phyloP scores from a whole-genome alignment of 1,140 invertebrate species.

The Ceratina japonica region DNA sequence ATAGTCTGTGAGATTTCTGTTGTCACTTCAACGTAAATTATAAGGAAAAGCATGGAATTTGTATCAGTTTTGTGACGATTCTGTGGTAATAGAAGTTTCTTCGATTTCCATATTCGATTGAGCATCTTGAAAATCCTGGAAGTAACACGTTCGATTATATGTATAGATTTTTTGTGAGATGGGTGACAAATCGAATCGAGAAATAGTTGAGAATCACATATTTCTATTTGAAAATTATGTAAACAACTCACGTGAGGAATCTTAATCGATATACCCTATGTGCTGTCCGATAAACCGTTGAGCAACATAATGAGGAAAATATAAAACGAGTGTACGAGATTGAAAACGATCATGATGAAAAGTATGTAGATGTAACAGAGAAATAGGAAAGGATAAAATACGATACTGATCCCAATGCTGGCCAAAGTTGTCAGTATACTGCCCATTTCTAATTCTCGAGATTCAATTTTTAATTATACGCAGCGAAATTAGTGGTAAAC shows the following conservation, averaged over 20 bases:
- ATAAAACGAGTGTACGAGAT: slow-evolving; percentile 29
- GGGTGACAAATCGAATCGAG: background rate
- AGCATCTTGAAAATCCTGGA: slow-evolving; percentile 40
- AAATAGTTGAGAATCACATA: slow-evolving; percentile 3
- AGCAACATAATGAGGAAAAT: slow-evolving; percentile 44
- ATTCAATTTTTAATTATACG: slow-evolving; percentile 29
- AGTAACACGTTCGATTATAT: slow-evolving; percentile 3
- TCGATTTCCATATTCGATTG: slow-evolving; percentile 2
- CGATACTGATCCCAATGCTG: slow-evolving; percentile 28
- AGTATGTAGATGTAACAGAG: slow-evolving; percentile 37
- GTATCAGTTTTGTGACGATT: too few relatives aligned
- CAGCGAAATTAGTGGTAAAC: slow-evolving; percentile 12
- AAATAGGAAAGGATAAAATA: slow-evolving; percentile 45
- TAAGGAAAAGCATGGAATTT: too few relatives aligned
- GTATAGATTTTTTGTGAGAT: background rate
- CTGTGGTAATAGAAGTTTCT: background rate
- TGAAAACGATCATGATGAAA: slow-evolving; percentile 38
- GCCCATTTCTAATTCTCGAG: slow-evolving; percentile 35
- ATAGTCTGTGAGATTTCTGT: too few relatives aligned
- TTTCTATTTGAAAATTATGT: background rate
- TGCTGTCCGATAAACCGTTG: slow-evolving; percentile 16
- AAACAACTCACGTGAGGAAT: slow-evolving; percentile 10
- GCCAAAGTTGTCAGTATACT: slow-evolving; percentile 39
- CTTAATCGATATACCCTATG: slow-evolving; percentile 24
- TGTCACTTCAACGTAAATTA: too few relatives aligned